A percentile compares a stretch with the other conserved stretches of the same genome.
These are phyloP conservation scores for Limosa lapponica DNA, from an alignment of 2,797 vertebrate genomes.

Conservation along the genomic window DNA sequence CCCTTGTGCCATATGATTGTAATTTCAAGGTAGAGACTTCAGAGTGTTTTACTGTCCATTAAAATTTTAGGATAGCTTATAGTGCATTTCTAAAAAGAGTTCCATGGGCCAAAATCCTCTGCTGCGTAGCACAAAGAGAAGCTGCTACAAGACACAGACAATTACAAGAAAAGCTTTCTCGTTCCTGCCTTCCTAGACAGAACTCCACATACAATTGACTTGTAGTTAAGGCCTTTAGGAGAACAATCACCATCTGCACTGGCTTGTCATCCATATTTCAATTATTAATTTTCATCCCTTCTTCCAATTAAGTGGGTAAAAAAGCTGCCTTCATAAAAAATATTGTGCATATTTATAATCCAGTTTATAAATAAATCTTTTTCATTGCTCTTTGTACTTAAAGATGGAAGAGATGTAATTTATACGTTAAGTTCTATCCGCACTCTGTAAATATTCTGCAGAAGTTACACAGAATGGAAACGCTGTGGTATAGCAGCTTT, in stretches of 20 bases:
- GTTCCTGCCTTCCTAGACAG: neutral
- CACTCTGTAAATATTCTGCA: neutral
- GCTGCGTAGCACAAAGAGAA: neutral
- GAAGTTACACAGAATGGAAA: neutral
- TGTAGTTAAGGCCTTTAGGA: neutral
- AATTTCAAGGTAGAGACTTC: neutral
- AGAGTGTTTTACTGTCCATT: neutral
- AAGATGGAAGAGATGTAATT: neutral
- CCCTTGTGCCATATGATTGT: neutral
- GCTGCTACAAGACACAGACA: neutral
- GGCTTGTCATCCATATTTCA: neutral
- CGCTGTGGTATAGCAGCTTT: neutral
- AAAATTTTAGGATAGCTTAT: neutral
- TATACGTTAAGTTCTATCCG: neutral
- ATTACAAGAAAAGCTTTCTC: neutral
- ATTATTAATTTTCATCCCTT: constrained; percentile 8
- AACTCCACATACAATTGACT: neutral
- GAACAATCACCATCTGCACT: neutral
- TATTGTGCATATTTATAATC: neutral
- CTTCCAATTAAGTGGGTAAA: neutral
- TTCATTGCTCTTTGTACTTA: neutral
- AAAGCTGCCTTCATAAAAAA: neutral
- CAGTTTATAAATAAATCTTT: neutral
- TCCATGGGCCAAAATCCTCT: neutral
- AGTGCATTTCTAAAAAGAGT: neutral